Evolutionary conservation across 2,888 invertebrate genomes (phyloP).

Genomic region (Hypena proboscidalis): DNA sequence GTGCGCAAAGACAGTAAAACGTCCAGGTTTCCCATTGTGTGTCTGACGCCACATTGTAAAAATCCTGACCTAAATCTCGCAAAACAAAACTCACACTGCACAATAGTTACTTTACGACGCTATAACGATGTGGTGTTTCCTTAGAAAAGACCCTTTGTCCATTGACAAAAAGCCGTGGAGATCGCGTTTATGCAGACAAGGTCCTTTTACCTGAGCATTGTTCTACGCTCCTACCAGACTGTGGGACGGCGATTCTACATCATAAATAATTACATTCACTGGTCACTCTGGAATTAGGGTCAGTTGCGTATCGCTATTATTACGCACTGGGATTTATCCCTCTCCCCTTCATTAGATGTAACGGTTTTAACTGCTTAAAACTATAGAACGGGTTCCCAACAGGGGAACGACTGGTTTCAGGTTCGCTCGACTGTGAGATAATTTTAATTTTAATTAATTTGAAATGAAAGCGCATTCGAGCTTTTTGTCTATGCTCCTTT

Average conservation of each 20-base stretch:
- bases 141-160: slow-evolving; percentile 82
- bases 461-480: slow-evolving; percentile 45
- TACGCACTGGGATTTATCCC: slow-evolving; percentile 73
- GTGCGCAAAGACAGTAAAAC: slow-evolving; percentile 60
- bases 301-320: slow-evolving; percentile 80
- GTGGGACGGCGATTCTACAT: slow-evolving; percentile 74
- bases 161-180: slow-evolving; percentile 81
- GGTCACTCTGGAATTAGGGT: slow-evolving; percentile 78
- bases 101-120: slow-evolving; percentile 82
- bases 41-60: slow-evolving; percentile 80
- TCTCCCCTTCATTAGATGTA: slow-evolving; percentile 84
- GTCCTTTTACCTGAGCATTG: slow-evolving; percentile 80
- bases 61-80: slow-evolving; percentile 82
- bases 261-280: slow-evolving; percentile 81
- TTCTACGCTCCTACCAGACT: slow-evolving; percentile 79
- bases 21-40: slow-evolving; percentile 66
- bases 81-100: slow-evolving; percentile 78
- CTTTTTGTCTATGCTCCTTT: too few species aligned
- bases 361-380: slow-evolving; percentile 85
- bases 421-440: slow-evolving; percentile 74
- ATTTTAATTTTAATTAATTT: slow-evolving; percentile 74
- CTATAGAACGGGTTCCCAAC: slow-evolving; percentile 81
- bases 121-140: slow-evolving; percentile 84
- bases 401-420: slow-evolving; percentile 77
- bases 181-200: slow-evolving; percentile 79